phyloP scores from a whole-genome alignment of 2,888 invertebrate genomes.

The Melolontha melolontha region DNA sequence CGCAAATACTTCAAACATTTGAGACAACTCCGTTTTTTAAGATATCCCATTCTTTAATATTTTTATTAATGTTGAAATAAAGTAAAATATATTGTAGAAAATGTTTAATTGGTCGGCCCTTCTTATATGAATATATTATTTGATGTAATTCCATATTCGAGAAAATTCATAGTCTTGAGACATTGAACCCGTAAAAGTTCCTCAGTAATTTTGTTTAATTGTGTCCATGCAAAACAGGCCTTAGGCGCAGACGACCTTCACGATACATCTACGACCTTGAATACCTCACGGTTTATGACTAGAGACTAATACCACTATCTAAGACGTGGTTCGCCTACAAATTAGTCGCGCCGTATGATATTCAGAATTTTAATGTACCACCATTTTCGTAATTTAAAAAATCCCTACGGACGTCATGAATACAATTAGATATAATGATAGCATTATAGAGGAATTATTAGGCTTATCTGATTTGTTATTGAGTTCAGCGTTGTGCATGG shows the following conservation, averaged over 20 bases:
- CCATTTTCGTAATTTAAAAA: constrained; percentile 33
- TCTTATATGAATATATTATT: too few species aligned
- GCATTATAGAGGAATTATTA: constrained; percentile 16
- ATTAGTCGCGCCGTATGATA: constrained; percentile 45
- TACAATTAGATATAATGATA: constrained; percentile 26
- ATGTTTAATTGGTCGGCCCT: too few species aligned
- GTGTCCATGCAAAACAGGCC: constrained; percentile 25
- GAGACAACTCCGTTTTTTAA: too few species aligned
- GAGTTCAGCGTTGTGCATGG: not conserved
- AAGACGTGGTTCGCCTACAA: constrained; percentile 41
- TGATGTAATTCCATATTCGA: too few species aligned
- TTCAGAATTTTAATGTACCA: constrained; percentile 43
- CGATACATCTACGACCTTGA: constrained; percentile 31
- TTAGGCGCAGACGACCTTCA: constrained; percentile 32
- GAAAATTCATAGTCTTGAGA: not conserved
- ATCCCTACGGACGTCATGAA: constrained; percentile 24
- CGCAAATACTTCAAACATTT: too few species aligned
- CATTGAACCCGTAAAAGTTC: constrained; percentile 13
- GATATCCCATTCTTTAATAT: too few species aligned
- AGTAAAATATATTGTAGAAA: too few species aligned
- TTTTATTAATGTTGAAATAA: too few species aligned
- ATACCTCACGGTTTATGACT: not conserved
- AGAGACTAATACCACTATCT: too few species aligned
- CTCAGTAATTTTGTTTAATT: constrained; percentile 2
- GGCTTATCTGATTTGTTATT: constrained; percentile 11